phyloP scores from a whole-genome alignment of 2,113 vertebrate species.

The Vireo altiloquus region DNA sequence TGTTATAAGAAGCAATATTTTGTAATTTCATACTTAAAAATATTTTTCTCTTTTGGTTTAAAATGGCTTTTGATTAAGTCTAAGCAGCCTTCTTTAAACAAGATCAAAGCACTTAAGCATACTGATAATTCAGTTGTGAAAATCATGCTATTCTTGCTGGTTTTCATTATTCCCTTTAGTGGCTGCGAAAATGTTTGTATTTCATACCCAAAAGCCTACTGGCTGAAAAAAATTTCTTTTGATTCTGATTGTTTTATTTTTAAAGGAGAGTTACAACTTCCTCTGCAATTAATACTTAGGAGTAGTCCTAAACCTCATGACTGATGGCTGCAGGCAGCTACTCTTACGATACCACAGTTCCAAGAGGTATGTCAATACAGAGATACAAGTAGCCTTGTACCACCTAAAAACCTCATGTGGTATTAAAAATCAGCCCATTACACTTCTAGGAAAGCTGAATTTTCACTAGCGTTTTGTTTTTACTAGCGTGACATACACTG shows the following conservation, averaged over 20 bases:
- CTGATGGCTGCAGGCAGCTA: conserved; percentile 60
- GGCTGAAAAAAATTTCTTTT: background rate
- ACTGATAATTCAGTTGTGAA: conserved; percentile 36
- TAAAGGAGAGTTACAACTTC: background rate
- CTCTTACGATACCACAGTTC: background rate
- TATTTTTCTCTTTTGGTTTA: conserved; percentile 71
- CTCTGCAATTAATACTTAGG: background rate
- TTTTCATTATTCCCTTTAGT: conserved; percentile 13
- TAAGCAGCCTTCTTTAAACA: conserved; percentile 54
- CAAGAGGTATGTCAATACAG: background rate
- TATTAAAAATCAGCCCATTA: background rate
- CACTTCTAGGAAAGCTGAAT: background rate
- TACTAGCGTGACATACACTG: background rate
- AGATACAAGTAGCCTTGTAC: background rate
- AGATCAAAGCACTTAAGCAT: conserved; percentile 32
- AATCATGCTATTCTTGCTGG: background rate
- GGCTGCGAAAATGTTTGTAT: background rate
- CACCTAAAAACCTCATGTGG: background rate
- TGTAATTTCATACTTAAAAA: conserved; percentile 72
- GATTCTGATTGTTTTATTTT: background rate
- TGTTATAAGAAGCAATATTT: conserved; percentile 74
- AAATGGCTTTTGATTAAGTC: conserved; percentile 64
- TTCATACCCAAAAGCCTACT: background rate
- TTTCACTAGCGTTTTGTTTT: conserved; percentile 3
- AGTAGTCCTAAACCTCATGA: background rate